phyloP scores from a whole-genome alignment of 2,797 vertebrate species.

The Lophius americanus region DNA sequence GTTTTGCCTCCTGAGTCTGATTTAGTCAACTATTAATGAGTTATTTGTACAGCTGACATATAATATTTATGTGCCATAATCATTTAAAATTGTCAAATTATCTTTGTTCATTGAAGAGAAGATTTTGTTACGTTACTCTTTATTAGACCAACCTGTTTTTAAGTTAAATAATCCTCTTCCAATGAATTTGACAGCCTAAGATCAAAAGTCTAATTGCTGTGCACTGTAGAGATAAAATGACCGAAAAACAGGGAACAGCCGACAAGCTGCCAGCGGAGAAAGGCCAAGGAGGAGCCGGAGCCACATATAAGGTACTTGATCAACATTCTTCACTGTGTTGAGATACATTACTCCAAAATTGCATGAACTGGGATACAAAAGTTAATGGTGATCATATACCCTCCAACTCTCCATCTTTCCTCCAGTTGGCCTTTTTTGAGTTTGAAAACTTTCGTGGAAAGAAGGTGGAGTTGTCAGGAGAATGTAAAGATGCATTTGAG shows the following conservation, averaged over 20 bases:
- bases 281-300: conserved; percentile 83
- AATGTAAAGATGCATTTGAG: conserved; percentile 86
- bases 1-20: conserved; percentile 3
- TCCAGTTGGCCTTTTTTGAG: conserved; percentile 84
- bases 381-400: not conserved
- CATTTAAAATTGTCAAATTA: conserved; percentile 3
- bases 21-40: conserved; percentile 8
- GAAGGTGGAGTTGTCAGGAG: conserved; percentile 84
- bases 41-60: conserved; percentile 1
- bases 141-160: not conserved
- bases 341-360: not conserved
- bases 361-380: not conserved
- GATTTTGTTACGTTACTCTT: not conserved
- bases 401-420: conserved; percentile 44
- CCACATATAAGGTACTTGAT: conserved; percentile 82
- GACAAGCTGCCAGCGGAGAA: conserved; percentile 88
- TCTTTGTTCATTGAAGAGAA: not conserved
- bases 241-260: conserved; percentile 84
- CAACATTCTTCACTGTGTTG: not conserved
- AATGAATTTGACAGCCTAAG: not conserved
- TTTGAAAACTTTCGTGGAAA: conserved; percentile 91
- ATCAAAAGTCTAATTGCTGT: conserved; percentile 12
- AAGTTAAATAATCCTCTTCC: not conserved
- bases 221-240: conserved; percentile 77
- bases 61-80: conserved; percentile 14